Evolutionary conservation across 2,113 vertebrate genomes (phyloP), one percentile per base, ranked within the genome.

Genomic region (Tangachromis dhanisi): DNA sequence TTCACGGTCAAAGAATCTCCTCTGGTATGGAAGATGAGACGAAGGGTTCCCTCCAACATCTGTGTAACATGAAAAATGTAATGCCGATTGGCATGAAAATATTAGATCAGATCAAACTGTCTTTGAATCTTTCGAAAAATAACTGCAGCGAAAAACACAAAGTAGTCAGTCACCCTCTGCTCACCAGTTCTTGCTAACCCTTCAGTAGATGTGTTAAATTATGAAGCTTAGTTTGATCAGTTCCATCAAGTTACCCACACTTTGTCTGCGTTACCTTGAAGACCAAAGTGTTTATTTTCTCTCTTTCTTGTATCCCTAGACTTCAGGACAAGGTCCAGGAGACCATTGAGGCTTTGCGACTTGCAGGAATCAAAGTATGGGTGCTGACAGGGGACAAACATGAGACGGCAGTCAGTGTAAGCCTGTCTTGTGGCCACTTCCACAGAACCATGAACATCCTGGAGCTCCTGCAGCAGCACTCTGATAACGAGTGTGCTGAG

Each of bases 281-380:
- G 71, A 42, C 33, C n/a, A 13, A 49, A 49, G 19, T 40, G 6
- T 9, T 35, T 35, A 63, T 63, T 35, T 66, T n/a, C 61, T 66
- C 14, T 57, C 47, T 38, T 42, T 45, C 19, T 31, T 40, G 12
- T 84, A 17, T 79, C 13, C 24, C 17, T 85, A 99, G 98, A 76
- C 96, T 99, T 59, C 98, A 99, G 93, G 98, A 99, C 78, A 99
- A 98, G 95, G 98, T 99, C 80, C 97, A 98, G 94, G 98, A 99
- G 96, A 99, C 98, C 3, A 99, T 99, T 66, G 98, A 99, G 94
- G 97, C 97, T 2, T 95, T 99, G 83, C 97, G 98, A 17, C 90
- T 99, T 94, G 98, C 99, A 53, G 99, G 99, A 59, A 99, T 99
- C 93, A 99, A 99, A 96, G 97, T 99, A 16, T 99, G 98, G 98